These are phyloP conservation scores for Nomada fabriciana DNA, from an alignment of 2,888 invertebrate genomes.

Conservation along the genomic window DNA sequence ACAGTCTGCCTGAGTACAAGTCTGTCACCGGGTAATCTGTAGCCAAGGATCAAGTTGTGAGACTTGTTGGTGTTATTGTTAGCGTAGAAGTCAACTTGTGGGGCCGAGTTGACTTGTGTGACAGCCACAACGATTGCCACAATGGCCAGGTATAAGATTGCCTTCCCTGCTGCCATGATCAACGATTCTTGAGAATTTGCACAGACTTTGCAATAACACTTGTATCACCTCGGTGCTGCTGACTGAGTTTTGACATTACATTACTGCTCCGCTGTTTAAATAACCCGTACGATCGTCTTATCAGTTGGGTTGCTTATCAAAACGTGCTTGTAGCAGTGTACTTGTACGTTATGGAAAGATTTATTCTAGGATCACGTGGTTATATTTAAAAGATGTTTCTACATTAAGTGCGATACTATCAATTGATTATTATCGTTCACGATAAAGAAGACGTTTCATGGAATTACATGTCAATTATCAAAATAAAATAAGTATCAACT, in stretches of 20 bases:
- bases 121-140: conserved; percentile 33
- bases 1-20: conserved; percentile 66
- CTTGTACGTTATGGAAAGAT: conserved; percentile 48
- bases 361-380: conserved; percentile 52
- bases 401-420: not conserved
- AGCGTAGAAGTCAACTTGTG: not conserved
- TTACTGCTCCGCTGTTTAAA: conserved; percentile 47
- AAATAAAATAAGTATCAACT: not conserved
- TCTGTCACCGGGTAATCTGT: conserved; percentile 69
- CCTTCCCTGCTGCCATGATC: conserved; percentile 51
- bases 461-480: not conserved
- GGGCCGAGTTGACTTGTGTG: conserved; percentile 35
- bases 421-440: conserved; percentile 28
- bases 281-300: conserved; percentile 54
- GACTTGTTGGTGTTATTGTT: conserved; percentile 55
- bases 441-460: not conserved
- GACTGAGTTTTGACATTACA: conserved; percentile 12
- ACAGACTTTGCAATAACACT: not conserved
- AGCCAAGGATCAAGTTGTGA: conserved; percentile 74
- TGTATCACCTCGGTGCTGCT: not conserved
- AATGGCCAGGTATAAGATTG: conserved; percentile 24
- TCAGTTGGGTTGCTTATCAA: conserved; percentile 54
- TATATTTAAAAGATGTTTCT: not conserved
- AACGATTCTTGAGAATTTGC: not conserved
- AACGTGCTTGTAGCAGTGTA: conserved; percentile 7